Evolutionary conservation across 2,888 invertebrate genomes (phyloP).

Genomic region (Lasioglossum lativentre): DNA sequence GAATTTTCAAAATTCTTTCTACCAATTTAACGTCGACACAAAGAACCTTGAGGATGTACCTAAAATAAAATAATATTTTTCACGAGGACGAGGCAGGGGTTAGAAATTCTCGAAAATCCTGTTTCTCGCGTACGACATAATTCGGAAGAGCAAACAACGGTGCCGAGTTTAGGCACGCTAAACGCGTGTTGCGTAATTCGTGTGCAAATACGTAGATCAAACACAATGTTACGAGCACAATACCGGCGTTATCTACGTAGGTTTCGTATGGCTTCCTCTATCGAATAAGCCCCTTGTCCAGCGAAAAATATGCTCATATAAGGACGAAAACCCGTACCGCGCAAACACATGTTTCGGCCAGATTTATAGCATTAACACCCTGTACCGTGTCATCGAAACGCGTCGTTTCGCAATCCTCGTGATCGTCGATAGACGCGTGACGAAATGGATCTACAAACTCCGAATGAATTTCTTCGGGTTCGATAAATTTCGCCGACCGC

Average conservation of each 20-base stretch:
- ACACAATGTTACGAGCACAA: background rate
- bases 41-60: too few relatives aligned
- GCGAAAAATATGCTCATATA: too few relatives aligned
- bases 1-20: too few relatives aligned
- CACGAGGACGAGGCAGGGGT: background rate
- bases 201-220: background rate
- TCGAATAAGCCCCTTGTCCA: too few relatives aligned
- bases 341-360: too few relatives aligned
- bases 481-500: too few relatives aligned
- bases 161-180: background rate
- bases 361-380: too few relatives aligned
- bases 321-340: too few relatives aligned
- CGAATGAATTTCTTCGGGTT: background rate
- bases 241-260: background rate
- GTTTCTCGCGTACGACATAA: constrained; percentile 1
- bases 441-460: background rate
- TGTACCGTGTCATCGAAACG: background rate
- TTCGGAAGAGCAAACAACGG: background rate
- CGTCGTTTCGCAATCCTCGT: constrained; percentile 10
- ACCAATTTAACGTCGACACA: too few relatives aligned
- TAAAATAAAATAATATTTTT: background rate
- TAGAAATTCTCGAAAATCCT: background rate
- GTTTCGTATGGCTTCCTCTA: too few relatives aligned
- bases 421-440: background rate
- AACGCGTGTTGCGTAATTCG: constrained; percentile 1